These are phyloP conservation scores for Xylota segnis DNA, from an alignment of 2,888 invertebrate genomes.

Conservation along the genomic window DNA sequence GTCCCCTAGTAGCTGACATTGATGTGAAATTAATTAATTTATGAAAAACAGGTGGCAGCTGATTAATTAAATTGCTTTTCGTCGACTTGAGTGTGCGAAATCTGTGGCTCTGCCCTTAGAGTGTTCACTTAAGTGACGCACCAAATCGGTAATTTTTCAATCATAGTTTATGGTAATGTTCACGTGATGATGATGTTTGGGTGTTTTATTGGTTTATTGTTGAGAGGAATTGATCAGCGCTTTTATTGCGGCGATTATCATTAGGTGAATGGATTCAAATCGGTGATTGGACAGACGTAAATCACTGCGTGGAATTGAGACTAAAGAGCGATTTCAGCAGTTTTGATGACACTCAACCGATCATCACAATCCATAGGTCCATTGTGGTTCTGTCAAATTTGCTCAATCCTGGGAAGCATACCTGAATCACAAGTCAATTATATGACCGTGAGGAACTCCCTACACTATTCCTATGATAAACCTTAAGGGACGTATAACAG, in stretches of 20 bases:
- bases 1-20: slow-evolving; percentile 38
- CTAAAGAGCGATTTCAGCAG: background rate
- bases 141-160: background rate
- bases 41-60: slow-evolving; percentile 27
- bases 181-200: slow-evolving; percentile 15
- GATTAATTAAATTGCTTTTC: background rate
- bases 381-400: too few relatives aligned
- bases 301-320: background rate
- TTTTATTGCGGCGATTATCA: slow-evolving; percentile 13
- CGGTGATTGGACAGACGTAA: background rate
- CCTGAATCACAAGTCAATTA: too few relatives aligned
- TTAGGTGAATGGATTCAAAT: background rate
- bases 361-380: too few relatives aligned
- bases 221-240: slow-evolving; percentile 6
- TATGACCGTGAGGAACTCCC: too few relatives aligned
- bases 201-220: slow-evolving; percentile 12
- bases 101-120: background rate
- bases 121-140: background rate
- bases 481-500: too few relatives aligned
- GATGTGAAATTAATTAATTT: slow-evolving; percentile 55
- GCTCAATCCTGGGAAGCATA: too few relatives aligned
- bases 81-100: slow-evolving; percentile 6
- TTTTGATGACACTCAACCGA: background rate
- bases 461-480: too few relatives aligned
- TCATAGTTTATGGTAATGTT: slow-evolving; percentile 3